Base-by-base conservation (phyloP, 2,888 invertebrate genomes). In the Azorinus chamasolen region DNA sequence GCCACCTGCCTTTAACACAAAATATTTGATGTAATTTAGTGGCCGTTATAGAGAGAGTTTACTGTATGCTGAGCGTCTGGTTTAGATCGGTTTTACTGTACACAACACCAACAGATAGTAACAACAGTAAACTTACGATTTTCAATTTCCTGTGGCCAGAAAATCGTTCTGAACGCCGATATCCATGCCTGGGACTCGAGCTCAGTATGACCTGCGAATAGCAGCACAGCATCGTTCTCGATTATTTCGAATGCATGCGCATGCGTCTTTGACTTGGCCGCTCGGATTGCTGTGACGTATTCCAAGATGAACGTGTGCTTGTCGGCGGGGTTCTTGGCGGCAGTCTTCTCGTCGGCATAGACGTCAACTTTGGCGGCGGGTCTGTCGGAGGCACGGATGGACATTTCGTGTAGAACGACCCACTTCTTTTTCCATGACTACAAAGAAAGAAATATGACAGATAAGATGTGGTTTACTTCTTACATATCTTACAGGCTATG, bases 361-460 rank as follows among this genome's bases (percentile, higher is more conserved):
- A 90, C 70, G 66, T 88, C 87, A 6, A 90, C 65, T 51, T 87
- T 85, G 22, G 88, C 88, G 0, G 84, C 83, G 48, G 81, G 77
- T 10, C 85, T 83, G 20, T 81, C 85, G 10, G 87, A 83, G 6
- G 84, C 69, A 50, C 85, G 64, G 46, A 89, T 84, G 16, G 84
- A 87, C 88, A 90, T 86, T 62, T 86, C 84, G 39, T 87, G 87
- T 10, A 89, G 73, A 4, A 87, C 84, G 0, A 87, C 83, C 89
- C 89, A 90, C 62, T 85, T 83, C 32, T 82, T 83, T 61, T 83
- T 85, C 90, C 90, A 90, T 32, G 88, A 73, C 90, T 90, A 83
- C 43, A 83, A 80, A 18, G 45, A 46, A 18, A 45, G 14, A 45
- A 5, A 45, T 4, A 20, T 32, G 4, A 6, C 4, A 32, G 32